These are phyloP conservation scores for Lepidurus packardi DNA, from an alignment of 1,140 invertebrate genomes.

Conservation along the genomic window DNA sequence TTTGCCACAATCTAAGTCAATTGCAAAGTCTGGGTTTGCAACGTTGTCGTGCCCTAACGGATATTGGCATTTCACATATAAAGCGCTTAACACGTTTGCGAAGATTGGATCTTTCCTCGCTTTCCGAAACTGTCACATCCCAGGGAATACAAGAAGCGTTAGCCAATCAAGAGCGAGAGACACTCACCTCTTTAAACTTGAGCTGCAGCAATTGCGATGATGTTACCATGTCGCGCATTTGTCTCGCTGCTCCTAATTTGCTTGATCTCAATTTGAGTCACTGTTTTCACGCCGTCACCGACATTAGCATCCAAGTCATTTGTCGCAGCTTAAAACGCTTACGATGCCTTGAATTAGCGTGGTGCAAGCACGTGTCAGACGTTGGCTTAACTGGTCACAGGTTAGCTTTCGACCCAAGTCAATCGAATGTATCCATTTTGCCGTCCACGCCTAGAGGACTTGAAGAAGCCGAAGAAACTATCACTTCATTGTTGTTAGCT, in stretches of 20 bases:
- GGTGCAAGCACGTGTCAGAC: constrained; percentile 60
- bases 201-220: constrained; percentile 57
- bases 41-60: constrained; percentile 56
- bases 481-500: constrained; percentile 30
- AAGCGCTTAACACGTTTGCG: constrained; percentile 51
- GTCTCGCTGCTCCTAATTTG: constrained; percentile 53
- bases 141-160: constrained; percentile 51
- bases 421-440: constrained; percentile 27
- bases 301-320: constrained; percentile 52
- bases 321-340: constrained; percentile 56
- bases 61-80: constrained; percentile 52
- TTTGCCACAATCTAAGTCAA: constrained; percentile 53
- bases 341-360: constrained; percentile 54
- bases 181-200: constrained; percentile 53
- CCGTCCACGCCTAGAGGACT: constrained; percentile 17
- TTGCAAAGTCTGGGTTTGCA: constrained; percentile 53
- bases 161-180: constrained; percentile 37
- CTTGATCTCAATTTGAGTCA: constrained; percentile 57
- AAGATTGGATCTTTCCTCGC: constrained; percentile 56
- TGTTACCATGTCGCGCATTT: constrained; percentile 52
- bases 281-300: constrained; percentile 60
- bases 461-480: constrained; percentile 34
- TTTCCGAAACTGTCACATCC: constrained; percentile 57
- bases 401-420: constrained; percentile 24
- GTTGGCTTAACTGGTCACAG: constrained; percentile 59